Evolutionary conservation across 2,113 vertebrate species (phyloP).

Genomic region (Sinocyclocheilus maitianheensis): DNA sequence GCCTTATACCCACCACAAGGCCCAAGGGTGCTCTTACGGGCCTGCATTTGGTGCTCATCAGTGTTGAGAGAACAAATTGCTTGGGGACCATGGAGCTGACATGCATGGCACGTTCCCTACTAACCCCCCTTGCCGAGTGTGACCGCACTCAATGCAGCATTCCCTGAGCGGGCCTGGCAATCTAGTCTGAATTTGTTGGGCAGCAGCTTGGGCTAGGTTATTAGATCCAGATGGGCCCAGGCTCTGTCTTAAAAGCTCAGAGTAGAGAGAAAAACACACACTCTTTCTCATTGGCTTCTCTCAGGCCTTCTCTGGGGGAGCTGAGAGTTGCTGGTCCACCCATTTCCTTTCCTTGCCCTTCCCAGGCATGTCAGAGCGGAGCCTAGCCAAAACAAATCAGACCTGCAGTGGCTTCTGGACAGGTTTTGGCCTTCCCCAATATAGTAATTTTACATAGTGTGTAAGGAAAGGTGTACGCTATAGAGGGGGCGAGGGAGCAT

Average conservation of each 20-base stretch:
- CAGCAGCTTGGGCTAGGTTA: conserved; percentile 71
- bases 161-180: not conserved
- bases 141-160: not conserved
- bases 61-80: conserved; percentile 52
- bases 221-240: conserved; percentile 77
- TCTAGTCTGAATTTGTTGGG: not conserved
- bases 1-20: conserved; percentile 58
- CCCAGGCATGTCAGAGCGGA: conserved; percentile 86
- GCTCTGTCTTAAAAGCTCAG: conserved; percentile 44
- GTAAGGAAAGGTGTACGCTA: conserved; percentile 63
- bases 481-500: conserved; percentile 49
- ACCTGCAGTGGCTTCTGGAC: conserved; percentile 77
- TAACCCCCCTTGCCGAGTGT: not conserved
- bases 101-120: conserved; percentile 62
- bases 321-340: conserved; percentile 82
- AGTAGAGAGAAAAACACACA: conserved; percentile 9
- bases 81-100: conserved; percentile 48
- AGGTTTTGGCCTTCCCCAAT: conserved; percentile 73
- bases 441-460: conserved; percentile 69
- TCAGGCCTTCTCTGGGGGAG: conserved; percentile 64
- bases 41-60: conserved; percentile 6
- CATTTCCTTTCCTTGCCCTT: conserved; percentile 94
- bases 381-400: conserved; percentile 85
- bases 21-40: conserved; percentile 42
- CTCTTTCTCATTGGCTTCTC: conserved; percentile 73